These are phyloP conservation scores for Noturus placidus DNA, from an alignment of 2,113 vertebrate species.

Conservation along the genomic window DNA sequence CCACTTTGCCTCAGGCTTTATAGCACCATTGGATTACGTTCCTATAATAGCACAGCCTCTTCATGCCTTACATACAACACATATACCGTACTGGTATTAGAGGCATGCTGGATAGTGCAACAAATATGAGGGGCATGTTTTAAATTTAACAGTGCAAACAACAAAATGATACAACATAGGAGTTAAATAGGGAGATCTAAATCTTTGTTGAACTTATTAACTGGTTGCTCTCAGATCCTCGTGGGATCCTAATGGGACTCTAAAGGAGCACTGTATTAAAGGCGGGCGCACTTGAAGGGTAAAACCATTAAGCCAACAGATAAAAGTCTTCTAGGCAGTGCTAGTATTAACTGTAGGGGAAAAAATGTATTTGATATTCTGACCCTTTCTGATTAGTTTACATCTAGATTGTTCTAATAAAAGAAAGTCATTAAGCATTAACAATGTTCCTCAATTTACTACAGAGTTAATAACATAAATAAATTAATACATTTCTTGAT, in stretches of 20 bases:
- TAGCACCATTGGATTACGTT: background rate
- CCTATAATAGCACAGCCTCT: background rate
- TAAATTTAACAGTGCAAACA: background rate
- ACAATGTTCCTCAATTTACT: background rate
- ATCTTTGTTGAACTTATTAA: slow-evolving; percentile 12
- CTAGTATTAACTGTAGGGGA: background rate
- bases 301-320: background rate
- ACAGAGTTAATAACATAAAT: background rate
- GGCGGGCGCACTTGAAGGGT: background rate
- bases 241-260: background rate
- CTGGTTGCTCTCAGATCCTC: background rate
- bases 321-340: background rate
- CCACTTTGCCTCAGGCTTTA: background rate
- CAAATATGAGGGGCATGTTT: background rate
- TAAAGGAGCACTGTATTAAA: background rate
- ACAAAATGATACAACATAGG: background rate
- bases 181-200: background rate
- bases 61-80: background rate
- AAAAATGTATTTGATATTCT: background rate
- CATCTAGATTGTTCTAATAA: background rate
- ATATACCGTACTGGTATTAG: background rate
- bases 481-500: background rate
- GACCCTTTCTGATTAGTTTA: background rate
- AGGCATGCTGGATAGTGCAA: background rate
- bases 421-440: background rate